These are phyloP conservation scores for Ophion obscuratus DNA, from an alignment of 2,888 invertebrate genomes.

Conservation along the genomic window DNA sequence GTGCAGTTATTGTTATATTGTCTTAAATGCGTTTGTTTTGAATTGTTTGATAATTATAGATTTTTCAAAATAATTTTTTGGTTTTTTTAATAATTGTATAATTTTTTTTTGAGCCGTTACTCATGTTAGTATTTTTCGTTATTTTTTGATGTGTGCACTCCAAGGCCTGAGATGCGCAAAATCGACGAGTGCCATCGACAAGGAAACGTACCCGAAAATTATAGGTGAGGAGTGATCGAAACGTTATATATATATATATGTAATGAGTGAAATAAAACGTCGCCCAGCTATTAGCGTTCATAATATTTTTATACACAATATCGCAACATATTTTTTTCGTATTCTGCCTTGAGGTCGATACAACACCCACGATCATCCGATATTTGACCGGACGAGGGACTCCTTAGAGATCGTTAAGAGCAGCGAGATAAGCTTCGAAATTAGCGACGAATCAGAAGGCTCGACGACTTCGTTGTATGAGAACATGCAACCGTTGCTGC, in stretches of 20 bases:
- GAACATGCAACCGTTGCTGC: slow-evolving; percentile 71
- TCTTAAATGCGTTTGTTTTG: not conserved
- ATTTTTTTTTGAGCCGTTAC: not conserved
- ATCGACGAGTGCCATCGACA: slow-evolving; percentile 77
- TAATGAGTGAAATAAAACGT: too few relatives aligned
- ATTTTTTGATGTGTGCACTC: slow-evolving; percentile 36
- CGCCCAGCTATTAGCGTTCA: too few relatives aligned
- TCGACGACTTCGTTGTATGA: slow-evolving; percentile 73
- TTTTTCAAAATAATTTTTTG: too few relatives aligned
- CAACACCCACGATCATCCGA: slow-evolving; percentile 74
- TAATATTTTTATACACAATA: too few relatives aligned
- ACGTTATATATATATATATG: too few relatives aligned
- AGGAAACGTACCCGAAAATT: slow-evolving; percentile 67
- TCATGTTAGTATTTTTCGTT: slow-evolving; percentile 2
- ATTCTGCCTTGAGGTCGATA: slow-evolving; percentile 60
- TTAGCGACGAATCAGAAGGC: slow-evolving; percentile 67
- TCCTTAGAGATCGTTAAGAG: slow-evolving; percentile 61
- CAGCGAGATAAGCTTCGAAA: slow-evolving; percentile 71
- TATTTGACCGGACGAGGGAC: slow-evolving; percentile 70
- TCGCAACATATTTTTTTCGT: not conserved
- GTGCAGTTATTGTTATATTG: not conserved
- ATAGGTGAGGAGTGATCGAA: too few relatives aligned
- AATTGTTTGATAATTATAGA: too few relatives aligned
- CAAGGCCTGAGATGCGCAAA: slow-evolving; percentile 76
- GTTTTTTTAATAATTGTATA: not conserved